Percentiles rank a stretch among this genome's conserved stretches.
Conservation (phyloP, 2,888 invertebrate genomes). For the Drosophila kanekoi region DNA sequence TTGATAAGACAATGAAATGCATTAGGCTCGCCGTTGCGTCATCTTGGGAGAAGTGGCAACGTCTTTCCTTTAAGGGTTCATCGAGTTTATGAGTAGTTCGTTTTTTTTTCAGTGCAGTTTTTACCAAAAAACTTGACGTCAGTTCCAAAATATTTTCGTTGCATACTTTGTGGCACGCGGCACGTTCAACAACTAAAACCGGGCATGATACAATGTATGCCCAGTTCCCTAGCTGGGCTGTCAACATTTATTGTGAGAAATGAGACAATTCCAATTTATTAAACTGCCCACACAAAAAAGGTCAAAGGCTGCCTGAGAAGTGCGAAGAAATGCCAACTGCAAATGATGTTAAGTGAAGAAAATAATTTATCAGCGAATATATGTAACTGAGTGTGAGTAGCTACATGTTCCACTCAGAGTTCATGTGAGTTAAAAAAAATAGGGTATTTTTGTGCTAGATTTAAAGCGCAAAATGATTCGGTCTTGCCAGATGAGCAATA, state of each 20-base stretch:
- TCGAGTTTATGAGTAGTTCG: constrained; percentile 8
- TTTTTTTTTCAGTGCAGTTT: constrained; percentile 5
- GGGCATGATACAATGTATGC: background rate
- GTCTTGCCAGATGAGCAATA: too few species aligned
- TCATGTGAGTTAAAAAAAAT: background rate
- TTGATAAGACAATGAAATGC: constrained; percentile 49
- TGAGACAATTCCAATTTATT: constrained; percentile 34
- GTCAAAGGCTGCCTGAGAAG: constrained; percentile 16
- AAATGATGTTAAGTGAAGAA: constrained; percentile 14
- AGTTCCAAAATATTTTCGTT: constrained; percentile 15
- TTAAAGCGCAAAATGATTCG: background rate
- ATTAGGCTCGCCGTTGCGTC: constrained; percentile 24
- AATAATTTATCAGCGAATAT: constrained; percentile 28
- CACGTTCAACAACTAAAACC: constrained; percentile 24
- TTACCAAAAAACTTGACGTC: constrained; percentile 23
- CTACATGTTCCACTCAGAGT: background rate
- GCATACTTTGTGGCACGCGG: constrained; percentile 27
- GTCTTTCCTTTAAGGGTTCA: background rate
- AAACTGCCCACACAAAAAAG: constrained; percentile 6
- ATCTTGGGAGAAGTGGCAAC: background rate
- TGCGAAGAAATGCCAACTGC: constrained; percentile 19
- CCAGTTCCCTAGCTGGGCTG: constrained; percentile 2
- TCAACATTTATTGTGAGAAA: constrained; percentile 47
- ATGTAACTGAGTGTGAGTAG: too few species aligned
- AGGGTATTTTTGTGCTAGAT: background rate